Evolutionary conservation across 2,113 vertebrate species (phyloP).

Genomic region (Lepisosteus oculatus): DNA sequence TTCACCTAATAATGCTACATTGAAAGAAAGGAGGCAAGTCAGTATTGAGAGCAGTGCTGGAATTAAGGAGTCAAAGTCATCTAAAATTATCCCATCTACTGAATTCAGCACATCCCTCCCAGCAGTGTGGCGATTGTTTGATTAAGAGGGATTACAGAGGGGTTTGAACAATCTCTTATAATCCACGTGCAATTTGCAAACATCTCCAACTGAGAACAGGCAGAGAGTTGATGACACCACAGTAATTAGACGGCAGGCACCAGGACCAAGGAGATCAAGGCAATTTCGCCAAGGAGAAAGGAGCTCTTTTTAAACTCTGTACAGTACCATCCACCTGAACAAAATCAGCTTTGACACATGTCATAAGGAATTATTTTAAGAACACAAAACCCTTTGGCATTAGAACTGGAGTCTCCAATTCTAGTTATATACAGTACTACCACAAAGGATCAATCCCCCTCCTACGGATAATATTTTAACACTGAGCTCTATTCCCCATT

Average conservation of each 20-base stretch:
- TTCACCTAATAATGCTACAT: too few species aligned
- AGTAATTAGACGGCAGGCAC: constrained; percentile 35
- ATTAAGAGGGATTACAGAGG: not conserved
- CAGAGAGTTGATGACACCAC: not conserved
- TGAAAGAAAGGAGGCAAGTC: too few species aligned
- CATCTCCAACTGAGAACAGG: constrained; percentile 18
- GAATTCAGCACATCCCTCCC: not conserved
- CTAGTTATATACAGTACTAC: constrained; percentile 23
- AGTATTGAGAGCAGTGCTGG: too few species aligned
- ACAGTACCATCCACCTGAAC: constrained; percentile 47
- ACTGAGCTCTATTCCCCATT: not conserved
- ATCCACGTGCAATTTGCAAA: constrained; percentile 4
- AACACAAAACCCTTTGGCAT: constrained; percentile 40
- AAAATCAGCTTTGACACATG: constrained; percentile 52
- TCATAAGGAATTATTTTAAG: constrained; percentile 48
- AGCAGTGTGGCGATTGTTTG: not conserved
- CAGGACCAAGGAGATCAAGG: not conserved
- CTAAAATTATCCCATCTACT: not conserved
- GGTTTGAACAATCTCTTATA: constrained; percentile 25
- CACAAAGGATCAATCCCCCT: constrained; percentile 22
- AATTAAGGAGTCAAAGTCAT: not conserved
- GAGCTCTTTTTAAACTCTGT: constrained; percentile 41
- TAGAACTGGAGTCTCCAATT: constrained; percentile 33
- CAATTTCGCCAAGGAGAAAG: constrained; percentile 15
- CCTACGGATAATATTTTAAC: not conserved